Evolutionary conservation across 2,888 invertebrate genomes (phyloP), one percentile per base, ranked within the genome.

Genomic region (Lithodes maja): DNA sequence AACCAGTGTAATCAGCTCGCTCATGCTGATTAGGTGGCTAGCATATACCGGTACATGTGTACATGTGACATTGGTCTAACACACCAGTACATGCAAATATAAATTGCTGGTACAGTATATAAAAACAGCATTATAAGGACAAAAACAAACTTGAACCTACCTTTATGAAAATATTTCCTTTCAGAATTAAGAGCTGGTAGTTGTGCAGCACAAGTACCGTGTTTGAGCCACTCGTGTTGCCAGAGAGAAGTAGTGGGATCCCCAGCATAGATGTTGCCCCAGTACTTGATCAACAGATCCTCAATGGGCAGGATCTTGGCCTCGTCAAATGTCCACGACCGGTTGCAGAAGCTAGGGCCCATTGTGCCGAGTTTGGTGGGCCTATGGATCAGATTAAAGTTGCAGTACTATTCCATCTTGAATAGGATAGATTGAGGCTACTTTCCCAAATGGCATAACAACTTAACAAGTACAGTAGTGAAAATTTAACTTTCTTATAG

Each of bases 161-260:
- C 97, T 92, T 95, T 94, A 0, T 94, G 93, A 93, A 97, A 97
- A 93, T 96, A 97, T 92, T 96, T 96, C 0, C 94, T 92, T 92
- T 97, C 96, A 33, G 95, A 95, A 92, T 95, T 94, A 0, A 97
- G 93, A 2, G 93, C 92, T 0, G 95, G 94, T 2, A 96, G 92
- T 2, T 93, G 92, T 0, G 95, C 94, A 1, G 97, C 96, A 93
- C 97, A 97, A 0, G 97, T 97, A 1, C 97, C 97, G 93, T 97
- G 97, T 93, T 97, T 97, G 0, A 94, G 93, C 97, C 97, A 97
- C 93, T 97, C 97, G 93, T 97, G 97, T 89, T 95, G 94, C 97
- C 97, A 97, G 50, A 97, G 94, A 9, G 95, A 94, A 92, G 96
- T 94, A 1, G 94, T 94, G 17, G 92, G 91, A 90, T 93, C 93